Percentiles rank a stretch among this genome's conserved stretches.
Evolutionary conservation across 2,113 vertebrate genomes (phyloP).

Genomic region (Galeopterus variegatus): DNA sequence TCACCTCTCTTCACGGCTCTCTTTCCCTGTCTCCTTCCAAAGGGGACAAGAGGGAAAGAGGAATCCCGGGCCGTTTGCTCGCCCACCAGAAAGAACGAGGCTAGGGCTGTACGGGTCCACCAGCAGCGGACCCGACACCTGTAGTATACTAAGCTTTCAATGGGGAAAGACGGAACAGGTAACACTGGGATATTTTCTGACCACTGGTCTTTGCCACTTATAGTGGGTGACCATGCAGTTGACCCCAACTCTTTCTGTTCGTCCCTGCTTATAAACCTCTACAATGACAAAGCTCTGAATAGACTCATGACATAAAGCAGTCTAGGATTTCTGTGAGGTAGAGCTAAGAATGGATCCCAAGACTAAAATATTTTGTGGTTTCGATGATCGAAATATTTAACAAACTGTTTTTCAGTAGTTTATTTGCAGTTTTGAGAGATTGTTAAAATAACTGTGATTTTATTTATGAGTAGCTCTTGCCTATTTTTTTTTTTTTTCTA

Average conservation of each 20-base stretch:
- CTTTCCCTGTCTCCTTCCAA: too few relatives aligned
- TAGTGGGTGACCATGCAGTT: fast-evolving
- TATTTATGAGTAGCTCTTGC: background rate
- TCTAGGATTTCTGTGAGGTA: background rate
- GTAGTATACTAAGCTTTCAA: background rate
- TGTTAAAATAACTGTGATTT: background rate
- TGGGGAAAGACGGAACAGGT: background rate
- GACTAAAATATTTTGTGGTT: background rate
- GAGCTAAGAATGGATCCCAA: background rate
- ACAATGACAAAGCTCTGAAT: background rate
- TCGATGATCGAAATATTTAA: background rate
- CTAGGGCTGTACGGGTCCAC: too few relatives aligned
- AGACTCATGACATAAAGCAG: background rate
- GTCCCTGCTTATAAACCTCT: background rate
- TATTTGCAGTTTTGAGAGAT: background rate
- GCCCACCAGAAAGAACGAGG: too few relatives aligned
- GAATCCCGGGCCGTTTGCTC: too few relatives aligned
- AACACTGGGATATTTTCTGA: fast-evolving
- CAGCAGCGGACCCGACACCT: too few relatives aligned
- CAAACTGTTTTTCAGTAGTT: background rate
- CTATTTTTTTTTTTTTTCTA: too few relatives aligned
- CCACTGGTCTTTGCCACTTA: background rate
- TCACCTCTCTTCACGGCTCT: too few relatives aligned
- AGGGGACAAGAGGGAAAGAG: too few relatives aligned
- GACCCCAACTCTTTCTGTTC: background rate